phyloP scores from a whole-genome alignment of 2,113 vertebrate genomes.

The Megaleporinus macrocephalus region DNA sequence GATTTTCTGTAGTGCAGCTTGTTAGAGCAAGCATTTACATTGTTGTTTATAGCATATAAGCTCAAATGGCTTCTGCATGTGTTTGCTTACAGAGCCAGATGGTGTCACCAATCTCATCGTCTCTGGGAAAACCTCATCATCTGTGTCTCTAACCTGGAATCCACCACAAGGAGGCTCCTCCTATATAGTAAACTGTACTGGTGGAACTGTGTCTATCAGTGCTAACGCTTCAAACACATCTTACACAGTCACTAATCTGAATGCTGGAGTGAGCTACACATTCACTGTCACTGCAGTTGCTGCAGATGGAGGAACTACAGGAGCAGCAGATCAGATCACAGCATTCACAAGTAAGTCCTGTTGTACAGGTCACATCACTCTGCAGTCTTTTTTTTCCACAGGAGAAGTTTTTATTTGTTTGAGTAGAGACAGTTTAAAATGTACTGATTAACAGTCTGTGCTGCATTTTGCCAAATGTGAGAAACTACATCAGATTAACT shows the following conservation, averaged over 20 bases:
- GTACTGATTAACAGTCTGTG: too few species aligned
- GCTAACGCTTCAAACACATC: neutral
- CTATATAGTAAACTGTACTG: neutral
- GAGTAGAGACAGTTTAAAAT: too few species aligned
- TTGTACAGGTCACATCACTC: neutral
- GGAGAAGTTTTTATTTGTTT: too few species aligned
- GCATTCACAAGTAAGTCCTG: neutral
- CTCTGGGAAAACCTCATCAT: constrained; percentile 56
- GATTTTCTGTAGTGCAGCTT: too few species aligned
- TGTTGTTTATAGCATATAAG: too few species aligned
- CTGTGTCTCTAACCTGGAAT: constrained; percentile 52
- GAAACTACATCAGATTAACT: too few species aligned
- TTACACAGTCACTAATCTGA: constrained; percentile 47
- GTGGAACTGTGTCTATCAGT: rapidly evolving
- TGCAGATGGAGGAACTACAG: constrained; percentile 39
- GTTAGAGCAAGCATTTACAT: too few species aligned
- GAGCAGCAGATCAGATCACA: constrained; percentile 4
- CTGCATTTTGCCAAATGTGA: too few species aligned
- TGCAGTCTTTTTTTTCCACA: too few species aligned
- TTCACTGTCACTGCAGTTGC: constrained; percentile 70
- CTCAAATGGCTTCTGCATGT: neutral
- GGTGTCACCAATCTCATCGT: neutral
- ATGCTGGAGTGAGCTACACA: constrained; percentile 71
- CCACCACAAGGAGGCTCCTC: constrained; percentile 29
- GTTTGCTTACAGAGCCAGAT: neutral